phyloP scores from a whole-genome alignment of 2,113 vertebrate species.

The Elachura formosa region DNA sequence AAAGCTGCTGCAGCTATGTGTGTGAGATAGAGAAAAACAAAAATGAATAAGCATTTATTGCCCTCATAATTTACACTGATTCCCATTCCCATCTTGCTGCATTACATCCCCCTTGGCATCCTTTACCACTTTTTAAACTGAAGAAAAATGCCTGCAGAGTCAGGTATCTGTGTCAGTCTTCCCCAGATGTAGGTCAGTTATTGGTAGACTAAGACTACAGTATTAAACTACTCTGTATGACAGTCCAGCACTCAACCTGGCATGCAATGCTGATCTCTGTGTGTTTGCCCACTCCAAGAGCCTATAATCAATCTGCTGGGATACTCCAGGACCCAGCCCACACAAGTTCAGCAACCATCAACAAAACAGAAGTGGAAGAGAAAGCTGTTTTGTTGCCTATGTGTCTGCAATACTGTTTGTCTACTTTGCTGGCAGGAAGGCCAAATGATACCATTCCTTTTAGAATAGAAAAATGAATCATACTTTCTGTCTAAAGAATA shows the following conservation, averaged over 20 bases:
- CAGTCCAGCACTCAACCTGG: not conserved
- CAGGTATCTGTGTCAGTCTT: not conserved
- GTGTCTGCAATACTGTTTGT: not conserved
- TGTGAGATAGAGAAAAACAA: not conserved
- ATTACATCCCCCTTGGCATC: not conserved
- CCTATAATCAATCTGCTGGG: not conserved
- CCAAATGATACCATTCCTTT: not conserved
- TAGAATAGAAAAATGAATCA: not conserved
- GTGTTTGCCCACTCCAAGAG: not conserved
- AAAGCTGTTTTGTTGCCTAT: not conserved
- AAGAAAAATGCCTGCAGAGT: not conserved
- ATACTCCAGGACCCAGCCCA: not conserved
- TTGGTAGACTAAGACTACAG: not conserved
- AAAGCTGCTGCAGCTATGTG: not conserved
- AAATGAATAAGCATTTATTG: not conserved
- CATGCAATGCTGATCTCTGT: accelerated
- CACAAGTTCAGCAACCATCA: accelerated
- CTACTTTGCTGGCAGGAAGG: not conserved
- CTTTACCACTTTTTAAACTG: not conserved
- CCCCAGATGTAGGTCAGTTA: not conserved
- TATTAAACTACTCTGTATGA: not conserved
- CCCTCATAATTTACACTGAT: not conserved
- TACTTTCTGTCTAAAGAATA: slow-evolving; percentile 4
- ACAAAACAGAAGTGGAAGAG: not conserved
- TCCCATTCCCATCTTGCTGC: not conserved